Conservation (phyloP, 2,113 vertebrate species). For the Trichechus manatus region DNA sequence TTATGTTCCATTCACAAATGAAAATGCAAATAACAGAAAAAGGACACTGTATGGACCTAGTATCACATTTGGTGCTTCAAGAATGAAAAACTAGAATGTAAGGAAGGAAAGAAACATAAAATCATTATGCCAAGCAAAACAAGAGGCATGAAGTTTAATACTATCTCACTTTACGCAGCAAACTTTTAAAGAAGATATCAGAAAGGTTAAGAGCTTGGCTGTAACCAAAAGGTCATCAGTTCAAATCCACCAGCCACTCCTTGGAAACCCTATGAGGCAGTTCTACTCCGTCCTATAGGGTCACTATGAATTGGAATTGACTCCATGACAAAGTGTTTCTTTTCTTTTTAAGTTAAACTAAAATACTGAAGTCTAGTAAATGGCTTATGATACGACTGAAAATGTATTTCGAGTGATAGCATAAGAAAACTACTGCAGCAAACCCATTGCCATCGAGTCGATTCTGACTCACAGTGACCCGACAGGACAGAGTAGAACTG, state of each 20-base stretch:
- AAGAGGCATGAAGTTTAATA: background rate
- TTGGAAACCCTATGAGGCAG: too few relatives aligned
- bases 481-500: too few relatives aligned
- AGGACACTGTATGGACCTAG: background rate
- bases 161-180: conserved; percentile 15
- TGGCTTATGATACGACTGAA: conserved; percentile 38
- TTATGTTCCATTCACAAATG: background rate
- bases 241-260: too few relatives aligned
- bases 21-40: conserved; percentile 42
- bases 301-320: too few relatives aligned
- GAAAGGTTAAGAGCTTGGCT: background rate
- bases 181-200: conserved; percentile 34
- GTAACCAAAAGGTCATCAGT: too few relatives aligned
- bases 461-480: too few relatives aligned
- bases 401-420: background rate
- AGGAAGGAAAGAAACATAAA: conserved; percentile 3
- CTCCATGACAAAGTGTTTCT: too few relatives aligned
- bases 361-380: conserved; percentile 58
- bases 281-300: too few relatives aligned
- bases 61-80: background rate
- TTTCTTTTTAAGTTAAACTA: background rate
- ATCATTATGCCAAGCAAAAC: background rate
- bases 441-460: background rate
- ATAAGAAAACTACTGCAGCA: background rate
- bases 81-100: background rate